Evolutionary conservation across 92 coral and sea anemone genomes (phyloP), one percentile per base, ranked within the genome.

Genomic region (Anthopleura xanthogrammica): DNA sequence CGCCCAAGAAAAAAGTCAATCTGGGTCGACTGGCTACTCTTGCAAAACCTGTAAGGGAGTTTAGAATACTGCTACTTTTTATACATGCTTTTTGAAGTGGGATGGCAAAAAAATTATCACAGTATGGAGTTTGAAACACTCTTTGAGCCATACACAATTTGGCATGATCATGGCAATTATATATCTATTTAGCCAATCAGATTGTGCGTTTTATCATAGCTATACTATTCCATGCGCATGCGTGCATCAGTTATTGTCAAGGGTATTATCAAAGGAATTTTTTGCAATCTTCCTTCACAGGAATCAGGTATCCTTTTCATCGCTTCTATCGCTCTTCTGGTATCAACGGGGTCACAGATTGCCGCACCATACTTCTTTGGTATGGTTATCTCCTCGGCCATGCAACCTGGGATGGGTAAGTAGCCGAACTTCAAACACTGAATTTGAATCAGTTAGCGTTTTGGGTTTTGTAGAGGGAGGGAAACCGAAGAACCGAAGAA

Each of bases 351-450:
- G 5, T 83, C 98, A 10, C 93, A 89, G 70, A 93, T 95, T 82
- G 97, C 97, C 52, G 98, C 97, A 22, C 98, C 98, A 5, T 93
- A 89, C 71, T 95, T 95, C 88, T 95, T 95, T 91, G 98, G 98
- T 66, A 76, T 77, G 84, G 98, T 95, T 40, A 91, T 95, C 65
- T 64, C 87, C 24, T 77, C 97, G 24, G 79, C 98, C 23, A 68
- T 85, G 77, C 55, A 85, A 52, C 80, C 80, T 42, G 94, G 97
- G 68, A 93, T 95, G 97, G 78, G 98, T 95, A 86, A 91, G 70
- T 62, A 62, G 29, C 10, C 29, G 0, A 62, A 5, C 4, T 4
- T 20, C 23, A 20, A 7, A 0, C 5, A 29, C 19, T 8, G 36
- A 3, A 7, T n/a, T 19, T 29, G 36, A 29, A 29, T 29, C 36